Conservation (phyloP, 2,797 vertebrate species). For the Fundulus diaphanus region DNA sequence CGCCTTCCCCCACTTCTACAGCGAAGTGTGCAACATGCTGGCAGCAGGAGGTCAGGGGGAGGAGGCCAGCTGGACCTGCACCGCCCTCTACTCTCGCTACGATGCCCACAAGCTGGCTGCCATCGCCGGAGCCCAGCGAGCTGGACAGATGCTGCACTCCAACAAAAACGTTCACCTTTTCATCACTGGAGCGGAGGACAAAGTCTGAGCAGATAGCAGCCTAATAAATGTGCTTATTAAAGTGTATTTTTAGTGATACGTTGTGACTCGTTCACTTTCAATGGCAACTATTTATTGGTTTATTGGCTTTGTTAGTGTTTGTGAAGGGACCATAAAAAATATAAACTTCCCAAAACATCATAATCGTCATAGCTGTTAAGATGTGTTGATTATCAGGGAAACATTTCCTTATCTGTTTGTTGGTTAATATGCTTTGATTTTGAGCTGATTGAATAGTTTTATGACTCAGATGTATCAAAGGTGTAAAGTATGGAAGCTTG, state of each 20-base stretch:
- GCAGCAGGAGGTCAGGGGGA: conserved; percentile 77
- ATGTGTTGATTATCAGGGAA: conserved; percentile 1
- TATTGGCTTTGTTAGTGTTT: not conserved
- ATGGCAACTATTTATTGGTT: not conserved
- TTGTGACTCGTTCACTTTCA: not conserved
- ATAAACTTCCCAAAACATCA: not conserved
- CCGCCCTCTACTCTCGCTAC: conserved; percentile 90
- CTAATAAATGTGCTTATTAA: not conserved
- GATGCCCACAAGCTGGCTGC: conserved; percentile 89
- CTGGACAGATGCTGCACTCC: conserved; percentile 92
- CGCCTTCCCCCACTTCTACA: conserved; percentile 95
- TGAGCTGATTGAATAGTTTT: not conserved
- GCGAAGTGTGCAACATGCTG: conserved; percentile 96
- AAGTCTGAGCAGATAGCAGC: conserved; percentile 10
- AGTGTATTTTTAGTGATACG: not conserved
- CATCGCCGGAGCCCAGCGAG: conserved; percentile 87
- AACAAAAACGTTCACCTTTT: conserved; percentile 93
- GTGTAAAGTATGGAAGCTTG: not conserved
- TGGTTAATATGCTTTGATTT: not conserved
- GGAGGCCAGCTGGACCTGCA: conserved; percentile 92
- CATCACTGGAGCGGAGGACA: conserved; percentile 88
- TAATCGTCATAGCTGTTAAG: not conserved
- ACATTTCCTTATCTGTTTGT: not conserved
- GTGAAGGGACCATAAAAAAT: not conserved
- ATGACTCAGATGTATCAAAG: not conserved